Evolutionary conservation across 2,888 invertebrate genomes (phyloP), one percentile per base, ranked within the genome.

Genomic region (Tribolium freemani): DNA sequence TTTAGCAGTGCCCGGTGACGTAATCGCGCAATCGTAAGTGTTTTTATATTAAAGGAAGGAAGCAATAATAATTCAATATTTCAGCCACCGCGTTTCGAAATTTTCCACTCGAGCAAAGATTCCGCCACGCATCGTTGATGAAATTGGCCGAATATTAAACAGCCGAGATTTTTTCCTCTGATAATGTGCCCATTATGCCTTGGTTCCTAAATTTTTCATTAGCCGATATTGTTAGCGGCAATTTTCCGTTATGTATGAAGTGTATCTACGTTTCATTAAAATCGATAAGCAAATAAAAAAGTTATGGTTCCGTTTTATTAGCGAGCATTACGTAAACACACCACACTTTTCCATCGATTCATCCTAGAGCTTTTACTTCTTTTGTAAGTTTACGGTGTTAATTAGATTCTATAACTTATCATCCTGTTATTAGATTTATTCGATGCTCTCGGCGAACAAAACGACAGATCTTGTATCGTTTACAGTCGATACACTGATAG

Each of bases 231-330:
- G 20, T 45, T 58, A 45, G 45, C 57, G 44, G 26, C 8, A 44
- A 58, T 16, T 58, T 54, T 58, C 44, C 5, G n/a, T 44, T 20
- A 5, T 8, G 38, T 31, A 11, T 26, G 38, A 9, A 48, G 16
- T 60, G 9, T n/a, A 46, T 16, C 10, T 26, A 54, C 30, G 16
- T 63, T 63, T 51, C 51, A 50, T 63, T 63, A 63, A 63, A 63
- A 63, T 63, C 63, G 50, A 63, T 51, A 51, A 26, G 30, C 44
- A 54, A 64, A 64, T 64, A 64, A 64, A 64, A 64, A 64, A 16
- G 64, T 64, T 53, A 64, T 45, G 11, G 54, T 11, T 38, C 38
- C 9, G 38, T 51, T 31, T 63, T 63, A 63, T 51, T 51, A 63
- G 50, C 10, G 21, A 48, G 51, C 51, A 38, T 63, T 63, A 51